A percentile compares a stretch with the other conserved stretches of the same genome.
These are phyloP conservation scores for Mungos mungo DNA, from an alignment of 2,113 vertebrate species.

Conservation along the genomic window DNA sequence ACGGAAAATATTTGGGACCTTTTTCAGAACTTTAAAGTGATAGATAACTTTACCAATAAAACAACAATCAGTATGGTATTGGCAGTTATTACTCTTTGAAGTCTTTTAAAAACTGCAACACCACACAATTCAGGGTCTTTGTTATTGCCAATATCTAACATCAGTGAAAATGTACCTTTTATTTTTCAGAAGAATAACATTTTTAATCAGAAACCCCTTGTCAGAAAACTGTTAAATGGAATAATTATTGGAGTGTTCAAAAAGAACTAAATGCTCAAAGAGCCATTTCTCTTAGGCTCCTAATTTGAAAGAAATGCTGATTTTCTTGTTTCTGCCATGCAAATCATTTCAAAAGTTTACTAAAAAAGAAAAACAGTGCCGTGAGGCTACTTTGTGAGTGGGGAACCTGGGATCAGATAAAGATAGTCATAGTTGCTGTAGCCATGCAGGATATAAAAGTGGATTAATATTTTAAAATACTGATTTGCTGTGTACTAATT, in stretches of 20 bases:
- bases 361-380: background rate
- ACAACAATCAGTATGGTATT: background rate
- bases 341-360: background rate
- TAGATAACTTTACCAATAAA: background rate
- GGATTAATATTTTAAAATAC: background rate
- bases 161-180: background rate
- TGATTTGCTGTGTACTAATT: conserved; percentile 19
- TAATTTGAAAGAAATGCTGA: conserved; percentile 13
- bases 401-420: background rate
- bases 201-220: conserved; percentile 33
- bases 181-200: background rate
- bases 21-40: conserved; percentile 30
- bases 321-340: background rate
- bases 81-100: background rate
- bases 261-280: background rate
- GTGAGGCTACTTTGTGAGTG: background rate
- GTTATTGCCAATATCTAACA: background rate
- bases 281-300: background rate
- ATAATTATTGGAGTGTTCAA: background rate
- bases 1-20: background rate
- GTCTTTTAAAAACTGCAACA: background rate
- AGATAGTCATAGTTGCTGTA: background rate
- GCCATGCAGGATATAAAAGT: background rate
- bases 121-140: background rate
- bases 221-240: background rate